Evolutionary conservation across 2,888 invertebrate species (phyloP).

Genomic region (Pachydiplax longipennis): DNA sequence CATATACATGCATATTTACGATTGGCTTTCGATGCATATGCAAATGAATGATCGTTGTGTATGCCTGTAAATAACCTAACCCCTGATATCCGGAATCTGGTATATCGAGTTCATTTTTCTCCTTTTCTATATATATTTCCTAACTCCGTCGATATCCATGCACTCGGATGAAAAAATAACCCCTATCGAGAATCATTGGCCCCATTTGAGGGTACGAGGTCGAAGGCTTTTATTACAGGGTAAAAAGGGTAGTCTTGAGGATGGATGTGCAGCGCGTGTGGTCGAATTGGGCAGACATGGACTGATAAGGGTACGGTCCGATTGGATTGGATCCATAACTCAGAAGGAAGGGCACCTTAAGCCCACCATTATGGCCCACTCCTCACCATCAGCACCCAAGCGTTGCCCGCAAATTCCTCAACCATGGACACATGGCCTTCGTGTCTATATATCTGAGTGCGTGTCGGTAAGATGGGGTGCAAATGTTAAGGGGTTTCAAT

Average conservation of each 20-base stretch:
- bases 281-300: conserved; percentile 5
- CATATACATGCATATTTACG: too few relatives aligned
- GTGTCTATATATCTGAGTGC: not conserved
- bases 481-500: not conserved
- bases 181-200: too few relatives aligned
- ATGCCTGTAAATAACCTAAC: too few relatives aligned
- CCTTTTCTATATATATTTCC: too few relatives aligned
- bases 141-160: too few relatives aligned
- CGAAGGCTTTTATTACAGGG: not conserved
- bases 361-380: not conserved
- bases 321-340: conserved; percentile 43
- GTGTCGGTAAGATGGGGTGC: not conserved
- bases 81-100: too few relatives aligned
- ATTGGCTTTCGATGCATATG: too few relatives aligned
- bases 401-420: not conserved
- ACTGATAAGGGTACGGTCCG: conserved; percentile 36
- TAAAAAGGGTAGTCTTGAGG: not conserved
- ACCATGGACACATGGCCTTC: not conserved
- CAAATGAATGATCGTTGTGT: too few relatives aligned
- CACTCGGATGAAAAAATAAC: too few relatives aligned
- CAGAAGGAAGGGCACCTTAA: not conserved
- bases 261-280: not conserved
- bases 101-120: too few relatives aligned
- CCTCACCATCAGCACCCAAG: not conserved
- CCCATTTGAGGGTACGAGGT: too few relatives aligned